Conservation (phyloP, 1,140 invertebrate species). For the Macrobrachium nipponense region DNA sequence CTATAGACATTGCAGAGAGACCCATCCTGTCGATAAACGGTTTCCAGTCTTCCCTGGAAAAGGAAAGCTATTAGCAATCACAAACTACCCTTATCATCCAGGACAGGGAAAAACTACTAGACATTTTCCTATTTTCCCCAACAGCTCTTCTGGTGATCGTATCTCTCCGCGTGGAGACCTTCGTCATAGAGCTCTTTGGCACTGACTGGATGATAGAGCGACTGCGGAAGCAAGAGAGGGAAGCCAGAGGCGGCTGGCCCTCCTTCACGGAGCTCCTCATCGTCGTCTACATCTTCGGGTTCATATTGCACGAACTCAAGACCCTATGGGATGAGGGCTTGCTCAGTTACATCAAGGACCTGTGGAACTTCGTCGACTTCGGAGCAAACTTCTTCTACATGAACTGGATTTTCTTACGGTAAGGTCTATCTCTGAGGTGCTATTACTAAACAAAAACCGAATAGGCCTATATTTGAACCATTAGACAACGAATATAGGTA, state of each 20-base stretch:
- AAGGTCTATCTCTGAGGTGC: no score
- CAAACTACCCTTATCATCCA: no score
- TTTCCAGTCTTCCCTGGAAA: no score
- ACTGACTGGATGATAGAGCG: constrained; percentile 79
- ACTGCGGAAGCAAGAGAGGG: constrained; percentile 79
- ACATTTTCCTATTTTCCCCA: constrained; percentile 47
- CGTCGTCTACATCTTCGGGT: constrained; percentile 74
- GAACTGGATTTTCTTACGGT: constrained; percentile 87
- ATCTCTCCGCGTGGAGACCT: constrained; percentile 83
- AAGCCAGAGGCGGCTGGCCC: constrained; percentile 85
- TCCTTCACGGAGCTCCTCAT: constrained; percentile 86
- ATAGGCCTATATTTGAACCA: background rate
- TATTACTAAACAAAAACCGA: no score
- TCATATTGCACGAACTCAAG: constrained; percentile 90
- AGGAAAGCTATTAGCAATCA: no score
- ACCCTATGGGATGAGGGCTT: constrained; percentile 88
- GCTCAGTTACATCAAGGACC: constrained; percentile 89
- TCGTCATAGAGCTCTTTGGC: constrained; percentile 82
- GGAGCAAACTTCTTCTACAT: constrained; percentile 94
- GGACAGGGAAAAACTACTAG: no score
- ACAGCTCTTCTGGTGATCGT: constrained; percentile 83
- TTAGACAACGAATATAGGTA: background rate
- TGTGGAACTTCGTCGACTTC: constrained; percentile 98
- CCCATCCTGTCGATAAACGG: no score
- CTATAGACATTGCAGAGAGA: no score